A percentile compares a stretch with the other conserved stretches of the same genome.
phyloP scores from a whole-genome alignment of 30 jellyfish, hydroid and myxozoan genomes.

The Nemopilema nomurai region DNA sequence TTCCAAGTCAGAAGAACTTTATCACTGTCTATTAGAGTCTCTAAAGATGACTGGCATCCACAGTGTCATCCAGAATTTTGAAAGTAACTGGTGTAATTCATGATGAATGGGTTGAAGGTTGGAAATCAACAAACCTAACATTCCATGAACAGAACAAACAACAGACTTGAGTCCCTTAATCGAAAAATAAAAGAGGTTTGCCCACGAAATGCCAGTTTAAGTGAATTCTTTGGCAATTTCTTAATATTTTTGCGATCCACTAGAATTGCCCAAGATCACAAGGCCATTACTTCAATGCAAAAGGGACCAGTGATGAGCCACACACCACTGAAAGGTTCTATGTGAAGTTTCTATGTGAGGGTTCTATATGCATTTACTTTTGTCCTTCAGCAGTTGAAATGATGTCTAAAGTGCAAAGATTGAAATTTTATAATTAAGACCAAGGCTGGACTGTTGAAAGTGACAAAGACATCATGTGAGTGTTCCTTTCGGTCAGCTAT shows the following conservation, averaged over 20 bases:
- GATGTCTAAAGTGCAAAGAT: neutral
- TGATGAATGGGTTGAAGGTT: too few relatives aligned
- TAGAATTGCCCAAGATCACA: neutral
- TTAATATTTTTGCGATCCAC: neutral
- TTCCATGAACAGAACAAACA: too few relatives aligned
- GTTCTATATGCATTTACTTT: neutral
- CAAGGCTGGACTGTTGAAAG: neutral
- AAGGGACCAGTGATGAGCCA: neutral
- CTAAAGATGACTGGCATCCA: too few relatives aligned
- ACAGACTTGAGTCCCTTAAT: neutral
- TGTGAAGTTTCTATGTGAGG: neutral
- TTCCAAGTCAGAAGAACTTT: too few relatives aligned
- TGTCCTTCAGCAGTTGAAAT: neutral
- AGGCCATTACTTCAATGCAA: neutral
- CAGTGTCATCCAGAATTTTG: too few relatives aligned
- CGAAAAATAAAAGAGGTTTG: neutral
- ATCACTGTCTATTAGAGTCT: too few relatives aligned
- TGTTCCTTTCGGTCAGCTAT: neutral
- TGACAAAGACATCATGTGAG: neutral
- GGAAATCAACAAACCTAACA: too few relatives aligned
- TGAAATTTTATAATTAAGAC: neutral
- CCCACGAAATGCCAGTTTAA: neutral
- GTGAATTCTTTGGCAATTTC: neutral
- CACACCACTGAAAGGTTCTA: neutral
- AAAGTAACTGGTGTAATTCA: too few relatives aligned